Percentiles rank a stretch among this genome's conserved stretches.
Evolutionary conservation across 2,113 vertebrate species (phyloP).

Genomic region (Dasyornis broadbenti): DNA sequence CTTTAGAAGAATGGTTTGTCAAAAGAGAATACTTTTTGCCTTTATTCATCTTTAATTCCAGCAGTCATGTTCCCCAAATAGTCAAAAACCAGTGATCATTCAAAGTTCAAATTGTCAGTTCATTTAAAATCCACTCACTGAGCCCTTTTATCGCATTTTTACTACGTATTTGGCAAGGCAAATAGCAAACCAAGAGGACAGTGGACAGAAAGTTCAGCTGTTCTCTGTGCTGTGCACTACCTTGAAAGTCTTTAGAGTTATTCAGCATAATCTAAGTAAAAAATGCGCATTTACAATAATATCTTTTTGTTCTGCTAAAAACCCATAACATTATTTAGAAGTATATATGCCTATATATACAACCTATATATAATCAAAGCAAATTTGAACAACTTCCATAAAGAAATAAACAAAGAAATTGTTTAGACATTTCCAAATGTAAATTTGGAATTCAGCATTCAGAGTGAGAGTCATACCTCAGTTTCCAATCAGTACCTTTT

Average conservation of each 20-base stretch:
- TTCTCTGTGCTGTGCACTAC: background rate
- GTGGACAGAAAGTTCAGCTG: background rate
- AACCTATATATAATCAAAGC: background rate
- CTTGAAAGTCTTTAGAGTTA: background rate
- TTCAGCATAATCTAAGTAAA: background rate
- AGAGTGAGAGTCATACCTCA: background rate
- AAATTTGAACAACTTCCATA: background rate
- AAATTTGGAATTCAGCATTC: background rate
- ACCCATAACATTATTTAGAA: background rate
- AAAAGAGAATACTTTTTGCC: constrained; percentile 53
- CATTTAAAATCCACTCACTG: constrained; percentile 35
- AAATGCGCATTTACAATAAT: background rate
- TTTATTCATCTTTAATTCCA: constrained; percentile 60
- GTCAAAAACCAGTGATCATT: constrained; percentile 62
- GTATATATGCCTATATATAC: background rate
- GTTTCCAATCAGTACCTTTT: background rate
- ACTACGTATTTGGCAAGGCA: background rate
- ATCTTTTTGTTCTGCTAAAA: background rate
- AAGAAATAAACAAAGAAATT: background rate
- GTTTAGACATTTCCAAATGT: background rate
- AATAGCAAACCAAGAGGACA: background rate
- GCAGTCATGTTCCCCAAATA: constrained; percentile 54
- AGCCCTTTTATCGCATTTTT: constrained; percentile 33
- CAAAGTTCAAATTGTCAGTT: constrained; percentile 63
- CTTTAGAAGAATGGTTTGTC: constrained; percentile 59